Base-by-base conservation (phyloP, 1,140 invertebrate species). In the Rhizoglyphus robini region DNA sequence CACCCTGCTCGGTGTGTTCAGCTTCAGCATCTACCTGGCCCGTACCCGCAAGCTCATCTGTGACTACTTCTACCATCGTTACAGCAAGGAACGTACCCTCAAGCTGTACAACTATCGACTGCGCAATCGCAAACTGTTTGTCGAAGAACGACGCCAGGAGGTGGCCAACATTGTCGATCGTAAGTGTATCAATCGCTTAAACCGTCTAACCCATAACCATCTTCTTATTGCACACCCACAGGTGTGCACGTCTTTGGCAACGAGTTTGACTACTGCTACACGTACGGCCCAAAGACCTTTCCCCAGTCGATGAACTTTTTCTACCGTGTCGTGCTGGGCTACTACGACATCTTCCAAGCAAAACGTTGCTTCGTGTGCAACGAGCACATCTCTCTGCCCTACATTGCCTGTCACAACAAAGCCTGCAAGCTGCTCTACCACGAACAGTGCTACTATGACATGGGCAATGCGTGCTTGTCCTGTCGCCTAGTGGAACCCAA, bases 21-120 rank as follows among this genome's bases (percentile, higher is more conserved):
- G 18, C 8, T 51, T 51, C 4, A 2, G 15, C 48, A 60, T 46
- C 3, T 29, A 60, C 29, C 15, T 60, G n/a, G 29, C 27, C 2
- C 58, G 58, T 2, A n/a, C 2, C 15, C 3, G 58, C n/a, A 15
- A 60, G 13, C 36, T 60, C 1, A 60, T 60, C 27, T 34, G 32
- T 46, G 58, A 60, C 29, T 60, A 29, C 29, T 60, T 60, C 30
- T 60, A 60, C 27, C 29, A 46, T 38, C 58, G 58, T 34, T 60
- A 60, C 29, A 32, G 32, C 15, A 75, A 75, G 57, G 70, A 66
- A 27, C 61, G 74, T 31, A 67, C 71, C 13, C 57, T 75, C 1
- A 73, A 66, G 48, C 59, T 75, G 0, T 75, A 74, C 66, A 75
- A 75, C 48, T 71, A 73, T 54, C 68, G 71, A 68, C 62, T 72